phyloP scores from a whole-genome alignment of 30 jellyfish, hydroid and myxozoan genomes.

The Hydractinia echinata region DNA sequence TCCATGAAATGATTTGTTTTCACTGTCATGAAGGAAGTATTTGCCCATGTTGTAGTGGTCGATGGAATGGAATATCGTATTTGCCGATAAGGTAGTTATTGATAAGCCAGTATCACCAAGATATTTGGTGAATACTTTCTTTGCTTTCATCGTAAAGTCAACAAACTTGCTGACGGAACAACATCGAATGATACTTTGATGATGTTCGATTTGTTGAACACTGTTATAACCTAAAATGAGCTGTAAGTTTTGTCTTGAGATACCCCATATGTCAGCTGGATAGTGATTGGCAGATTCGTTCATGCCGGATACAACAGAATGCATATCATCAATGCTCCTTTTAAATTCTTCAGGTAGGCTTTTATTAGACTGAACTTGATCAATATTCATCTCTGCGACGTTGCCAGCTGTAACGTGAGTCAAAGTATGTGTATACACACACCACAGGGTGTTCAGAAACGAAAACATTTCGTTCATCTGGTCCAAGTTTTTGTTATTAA shows the following conservation, averaged over 20 bases:
- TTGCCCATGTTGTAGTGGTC: slow-evolving; percentile 26
- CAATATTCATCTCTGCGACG: slow-evolving; percentile 9
- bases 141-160: slow-evolving; percentile 14
- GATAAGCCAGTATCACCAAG: slow-evolving; percentile 20
- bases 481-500: background rate
- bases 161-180: background rate
- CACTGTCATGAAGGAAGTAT: slow-evolving; percentile 1
- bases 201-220: slow-evolving; percentile 10
- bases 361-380: background rate
- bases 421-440: slow-evolving; percentile 19
- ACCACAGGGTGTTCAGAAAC: slow-evolving; percentile 24
- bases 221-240: slow-evolving; percentile 17
- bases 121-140: background rate
- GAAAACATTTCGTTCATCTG: background rate
- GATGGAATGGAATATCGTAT: slow-evolving; percentile 21
- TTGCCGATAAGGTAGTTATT: slow-evolving; percentile 21
- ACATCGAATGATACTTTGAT: slow-evolving; percentile 15
- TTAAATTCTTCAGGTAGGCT: background rate
- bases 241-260: slow-evolving; percentile 12
- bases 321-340: slow-evolving; percentile 21
- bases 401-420: slow-evolving; percentile 26
- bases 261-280: slow-evolving; percentile 32
- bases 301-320: slow-evolving; percentile 23
- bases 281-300: slow-evolving; percentile 31
- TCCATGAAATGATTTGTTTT: slow-evolving; percentile 14